These are phyloP conservation scores for Crambe crambe DNA, from an alignment of 37 sponge, comb jelly and placozoan species.

Conservation along the genomic window DNA sequence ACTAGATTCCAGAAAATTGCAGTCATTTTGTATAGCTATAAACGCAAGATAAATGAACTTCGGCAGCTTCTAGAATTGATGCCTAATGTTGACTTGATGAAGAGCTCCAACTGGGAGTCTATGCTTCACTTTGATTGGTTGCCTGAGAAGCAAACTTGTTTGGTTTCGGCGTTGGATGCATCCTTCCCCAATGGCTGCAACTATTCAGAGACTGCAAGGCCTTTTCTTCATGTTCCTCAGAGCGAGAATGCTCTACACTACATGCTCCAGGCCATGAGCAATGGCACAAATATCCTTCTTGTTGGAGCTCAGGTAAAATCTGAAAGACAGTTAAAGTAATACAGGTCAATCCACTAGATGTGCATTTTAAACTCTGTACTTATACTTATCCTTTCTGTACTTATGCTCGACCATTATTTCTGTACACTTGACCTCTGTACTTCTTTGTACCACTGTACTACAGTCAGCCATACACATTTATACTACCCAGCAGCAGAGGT, in stretches of 20 bases:
- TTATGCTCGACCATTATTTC: too few relatives aligned
- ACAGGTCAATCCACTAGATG: too few relatives aligned
- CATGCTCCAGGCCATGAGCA: constrained; percentile 31
- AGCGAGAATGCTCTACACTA: constrained; percentile 19
- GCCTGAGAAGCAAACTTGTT: neutral
- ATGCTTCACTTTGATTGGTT: constrained; percentile 39
- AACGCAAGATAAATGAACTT: neutral
- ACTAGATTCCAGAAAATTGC: constrained; percentile 20
- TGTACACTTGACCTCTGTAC: too few relatives aligned
- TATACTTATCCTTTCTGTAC: too few relatives aligned
- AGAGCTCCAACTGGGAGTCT: constrained; percentile 32
- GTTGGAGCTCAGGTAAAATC: constrained; percentile 38
- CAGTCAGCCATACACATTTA: too few relatives aligned
- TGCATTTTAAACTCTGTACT: too few relatives aligned
- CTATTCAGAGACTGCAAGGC: constrained; percentile 19
- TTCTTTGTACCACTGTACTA: too few relatives aligned
- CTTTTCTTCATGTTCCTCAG: constrained; percentile 16
- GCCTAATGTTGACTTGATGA: neutral
- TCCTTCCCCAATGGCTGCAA: constrained; percentile 28
- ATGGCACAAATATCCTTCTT: constrained; percentile 8
- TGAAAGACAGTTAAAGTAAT: too few relatives aligned
- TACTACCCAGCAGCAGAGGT: too few relatives aligned
- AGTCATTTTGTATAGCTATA: constrained; percentile 1
- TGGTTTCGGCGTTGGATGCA: constrained; percentile 18
- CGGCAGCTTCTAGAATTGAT: neutral